Percentiles rank a stretch among this genome's conserved stretches.
These are phyloP conservation scores for Pseudachorutes palmiensis DNA, from an alignment of 1,140 invertebrate genomes.

Conservation along the genomic window DNA sequence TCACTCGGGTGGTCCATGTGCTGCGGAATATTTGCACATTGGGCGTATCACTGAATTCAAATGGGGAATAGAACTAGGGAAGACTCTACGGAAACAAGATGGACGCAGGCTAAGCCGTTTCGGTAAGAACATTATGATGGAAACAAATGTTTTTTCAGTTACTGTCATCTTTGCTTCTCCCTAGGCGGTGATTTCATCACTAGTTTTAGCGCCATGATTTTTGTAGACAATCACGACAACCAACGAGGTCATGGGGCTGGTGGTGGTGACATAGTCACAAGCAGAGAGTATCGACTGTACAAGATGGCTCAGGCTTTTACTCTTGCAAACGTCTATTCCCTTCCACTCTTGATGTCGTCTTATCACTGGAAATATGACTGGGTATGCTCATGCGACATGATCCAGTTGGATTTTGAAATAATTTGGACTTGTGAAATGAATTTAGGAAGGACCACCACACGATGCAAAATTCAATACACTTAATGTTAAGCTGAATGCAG, in stretches of 20 bases:
- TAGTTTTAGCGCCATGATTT: constrained; percentile 39
- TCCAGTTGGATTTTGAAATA: not conserved
- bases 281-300: constrained; percentile 35
- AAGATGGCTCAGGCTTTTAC: constrained; percentile 37
- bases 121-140: not conserved
- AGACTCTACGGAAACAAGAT: not conserved
- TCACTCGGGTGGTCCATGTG: constrained; percentile 14
- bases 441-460: constrained; percentile 41
- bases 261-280: constrained; percentile 40
- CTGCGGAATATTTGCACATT: constrained; percentile 22
- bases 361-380: constrained; percentile 44
- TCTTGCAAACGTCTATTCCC: constrained; percentile 61
- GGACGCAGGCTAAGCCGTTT: not conserved
- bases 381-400: not conserved
- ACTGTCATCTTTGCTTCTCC: not conserved
- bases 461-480: constrained; percentile 44
- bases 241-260: constrained; percentile 44
- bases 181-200: not conserved
- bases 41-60: constrained; percentile 32
- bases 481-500: constrained; percentile 41
- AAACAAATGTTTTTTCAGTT: not conserved
- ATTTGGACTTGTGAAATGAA: too few species aligned
- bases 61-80: constrained; percentile 9
- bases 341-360: constrained; percentile 55
- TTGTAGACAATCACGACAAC: constrained; percentile 49